Evolutionary conservation across 2,888 invertebrate species (phyloP).

Genomic region (Mesorhabditis spiculigera): DNA sequence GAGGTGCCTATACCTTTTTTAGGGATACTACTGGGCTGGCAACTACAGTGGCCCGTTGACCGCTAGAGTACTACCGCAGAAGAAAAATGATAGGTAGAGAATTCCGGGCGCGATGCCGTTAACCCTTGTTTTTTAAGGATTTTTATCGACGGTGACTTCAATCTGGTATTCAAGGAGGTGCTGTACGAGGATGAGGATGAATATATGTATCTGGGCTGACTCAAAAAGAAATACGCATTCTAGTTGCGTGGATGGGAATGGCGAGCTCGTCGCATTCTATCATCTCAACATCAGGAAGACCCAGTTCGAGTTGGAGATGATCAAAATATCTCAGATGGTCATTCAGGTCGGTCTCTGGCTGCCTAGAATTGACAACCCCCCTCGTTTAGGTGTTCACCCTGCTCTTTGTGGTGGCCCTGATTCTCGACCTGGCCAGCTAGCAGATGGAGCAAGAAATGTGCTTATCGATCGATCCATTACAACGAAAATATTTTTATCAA

Average conservation of each 20-base stretch:
- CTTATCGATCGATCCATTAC: no score
- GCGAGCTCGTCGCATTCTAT: not conserved
- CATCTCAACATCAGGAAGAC: not conserved
- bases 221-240: not conserved
- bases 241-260: constrained; percentile 2
- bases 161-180: not conserved
- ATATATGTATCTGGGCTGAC: not conserved
- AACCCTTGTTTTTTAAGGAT: not conserved
- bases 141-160: constrained; percentile 1
- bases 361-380: not conserved
- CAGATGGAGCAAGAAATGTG: no score
- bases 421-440: no score
- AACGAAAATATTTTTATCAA: no score
- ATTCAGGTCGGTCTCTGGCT: not conserved
- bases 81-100: not conserved
- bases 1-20: not conserved
- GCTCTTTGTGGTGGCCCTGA: no score
- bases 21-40: not conserved
- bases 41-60: not conserved
- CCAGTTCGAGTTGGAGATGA: not conserved
- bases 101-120: not conserved
- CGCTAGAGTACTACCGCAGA: not conserved
- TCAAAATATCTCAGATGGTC: not conserved
- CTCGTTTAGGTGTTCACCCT: not conserved
- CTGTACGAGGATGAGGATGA: not conserved